Evolutionary conservation across 2,113 vertebrate species (phyloP), one percentile per base, ranked within the genome.

Genomic region (Nerophis ophidion): DNA sequence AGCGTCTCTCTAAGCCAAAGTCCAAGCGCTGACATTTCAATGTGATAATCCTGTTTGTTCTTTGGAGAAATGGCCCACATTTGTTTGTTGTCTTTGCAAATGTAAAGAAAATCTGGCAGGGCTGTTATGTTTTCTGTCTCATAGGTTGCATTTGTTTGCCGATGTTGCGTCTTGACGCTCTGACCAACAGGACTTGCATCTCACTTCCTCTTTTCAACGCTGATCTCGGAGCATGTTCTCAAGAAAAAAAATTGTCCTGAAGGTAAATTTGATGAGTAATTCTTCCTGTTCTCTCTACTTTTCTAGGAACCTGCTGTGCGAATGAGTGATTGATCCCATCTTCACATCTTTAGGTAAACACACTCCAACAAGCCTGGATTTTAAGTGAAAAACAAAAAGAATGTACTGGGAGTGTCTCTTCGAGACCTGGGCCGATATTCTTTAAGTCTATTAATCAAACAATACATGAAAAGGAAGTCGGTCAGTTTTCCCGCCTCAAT

Each of bases 321-420:
- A 85, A 90, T 89, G 89, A 90, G 82, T 88, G 81, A 87, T 73
- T 88, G 84, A 90, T 88, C 75, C 77, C 68, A 80, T 75, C 72
- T 81, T 69, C 79, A 72, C 70, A 79, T 80, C 74, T 81, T 80
- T 83, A 86, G 89, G 89, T 89, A 80, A 81, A 71, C 52, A 61
- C 52, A 8, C 1, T 0, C 35, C 4, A n/a, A 50, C 15, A 33
- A 45, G 8, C 50, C 46, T 38, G 9, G 17, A 4, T 65, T 70
- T 46, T 8, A 14, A 64, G 55, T 64, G 56, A 7, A 7, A 55
- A 26, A 58, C 6, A 15, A 7, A 40, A 10, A 48, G 5, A 42
- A 51, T 50, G 59, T 63, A 51, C 33, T 51, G 19, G 26, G 12
- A 51, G 13, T 14, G 26, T 26, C 26, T 26, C 26, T 26, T 26